phyloP scores from a whole-genome alignment of 2,888 invertebrate genomes.

The Nezara viridula region DNA sequence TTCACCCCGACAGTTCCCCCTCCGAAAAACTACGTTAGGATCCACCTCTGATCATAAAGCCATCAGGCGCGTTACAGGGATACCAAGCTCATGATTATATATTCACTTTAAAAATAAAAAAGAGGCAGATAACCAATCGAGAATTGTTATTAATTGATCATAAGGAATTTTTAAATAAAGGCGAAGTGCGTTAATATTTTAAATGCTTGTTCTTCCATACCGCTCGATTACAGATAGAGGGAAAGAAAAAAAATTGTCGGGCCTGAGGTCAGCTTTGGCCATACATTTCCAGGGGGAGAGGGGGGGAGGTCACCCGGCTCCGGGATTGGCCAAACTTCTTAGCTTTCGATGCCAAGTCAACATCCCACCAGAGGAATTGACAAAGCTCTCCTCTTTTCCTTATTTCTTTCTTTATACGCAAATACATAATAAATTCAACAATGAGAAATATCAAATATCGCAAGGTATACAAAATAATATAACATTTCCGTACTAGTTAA shows the following conservation, averaged over 20 bases:
- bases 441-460: no score
- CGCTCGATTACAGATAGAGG: not conserved
- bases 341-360: slow-evolving; percentile 13
- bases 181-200: not conserved
- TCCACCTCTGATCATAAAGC: no score
- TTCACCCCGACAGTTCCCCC: no score
- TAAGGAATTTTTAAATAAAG: not conserved
- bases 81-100: not conserved
- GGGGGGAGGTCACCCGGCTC: not conserved
- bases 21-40: no score
- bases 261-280: not conserved
- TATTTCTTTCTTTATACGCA: no score
- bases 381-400: not conserved
- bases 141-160: not conserved
- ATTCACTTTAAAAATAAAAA: not conserved
- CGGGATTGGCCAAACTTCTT: not conserved
- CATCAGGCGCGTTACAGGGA: not conserved
- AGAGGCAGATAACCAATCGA: not conserved
- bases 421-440: not conserved
- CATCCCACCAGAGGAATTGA: not conserved
- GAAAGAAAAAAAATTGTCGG: not conserved
- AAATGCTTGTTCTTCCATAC: not conserved
- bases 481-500: no score
- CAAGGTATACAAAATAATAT: no score
- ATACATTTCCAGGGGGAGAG: not conserved